Conservation (phyloP, 2,113 vertebrate genomes). For the Ellobius talpinus region DNA sequence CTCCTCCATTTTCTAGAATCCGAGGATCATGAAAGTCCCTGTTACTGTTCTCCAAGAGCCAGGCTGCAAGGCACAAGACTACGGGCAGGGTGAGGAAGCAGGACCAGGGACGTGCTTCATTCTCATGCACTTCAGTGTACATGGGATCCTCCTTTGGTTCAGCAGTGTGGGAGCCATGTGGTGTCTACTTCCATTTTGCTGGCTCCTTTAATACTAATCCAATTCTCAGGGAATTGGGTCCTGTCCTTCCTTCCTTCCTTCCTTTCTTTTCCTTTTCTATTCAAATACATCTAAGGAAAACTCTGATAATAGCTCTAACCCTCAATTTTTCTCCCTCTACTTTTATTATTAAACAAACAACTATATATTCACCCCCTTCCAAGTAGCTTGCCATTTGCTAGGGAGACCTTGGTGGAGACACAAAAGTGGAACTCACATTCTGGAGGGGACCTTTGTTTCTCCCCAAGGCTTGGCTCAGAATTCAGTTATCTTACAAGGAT, state of each 20-base stretch:
- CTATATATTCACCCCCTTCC: conserved; percentile 1
- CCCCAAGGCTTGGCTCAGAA: conserved; percentile 21
- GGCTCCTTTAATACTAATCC: neutral
- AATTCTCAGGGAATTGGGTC: neutral
- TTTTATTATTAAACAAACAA: conserved; percentile 15
- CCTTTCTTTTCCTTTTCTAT: neutral
- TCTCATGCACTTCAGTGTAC: neutral
- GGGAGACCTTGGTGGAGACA: neutral
- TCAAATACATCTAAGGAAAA: neutral
- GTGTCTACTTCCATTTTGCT: neutral
- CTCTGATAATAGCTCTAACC: neutral
- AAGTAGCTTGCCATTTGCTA: neutral
- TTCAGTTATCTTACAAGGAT: conserved; percentile 26
- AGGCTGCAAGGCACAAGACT: neutral
- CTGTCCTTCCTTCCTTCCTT: neutral
- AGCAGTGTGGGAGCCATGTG: neutral
- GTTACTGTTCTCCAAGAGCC: neutral
- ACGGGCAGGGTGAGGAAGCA: neutral
- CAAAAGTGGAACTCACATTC: neutral
- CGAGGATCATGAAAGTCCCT: neutral
- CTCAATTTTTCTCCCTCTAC: neutral
- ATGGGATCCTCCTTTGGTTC: neutral
- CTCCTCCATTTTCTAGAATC: neutral
- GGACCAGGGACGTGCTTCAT: neutral
- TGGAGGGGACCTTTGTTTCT: conserved; percentile 18